Evolutionary conservation across 2,797 vertebrate species (phyloP), one percentile per base, ranked within the genome.

Genomic region (Mormyrus proboscirostris): DNA sequence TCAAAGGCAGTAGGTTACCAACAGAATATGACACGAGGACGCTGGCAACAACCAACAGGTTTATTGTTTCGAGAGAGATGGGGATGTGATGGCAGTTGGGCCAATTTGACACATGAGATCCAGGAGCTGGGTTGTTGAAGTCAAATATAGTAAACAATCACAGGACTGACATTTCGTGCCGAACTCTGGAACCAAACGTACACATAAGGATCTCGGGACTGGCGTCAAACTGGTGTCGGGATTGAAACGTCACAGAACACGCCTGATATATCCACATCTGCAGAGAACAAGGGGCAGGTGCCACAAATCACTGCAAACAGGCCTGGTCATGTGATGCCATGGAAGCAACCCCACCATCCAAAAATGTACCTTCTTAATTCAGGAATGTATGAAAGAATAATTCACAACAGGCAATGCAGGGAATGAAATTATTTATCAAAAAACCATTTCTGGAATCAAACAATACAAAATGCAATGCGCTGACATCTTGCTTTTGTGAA

Each of bases 1-100:
- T 50, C 33, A 82, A 86, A 86, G n/a, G 50, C 84, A 86, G 84
- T 86, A 33, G 84, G 84, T 86, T 33, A 86, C 51, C 84, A 53
- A 38, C 7, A 55, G 84, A 55, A 86, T 53, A 53, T 82, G 76
- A 82, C 76, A 47, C 3, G 41, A 47, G 76, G 41, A 82, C 41
- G 33, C 29, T 82, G 76, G 76, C 38, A 47, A 47, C 73, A n/a
- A 47, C 73, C 73, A 79, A 79, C 73, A 47, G 19, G 73, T 79
- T 44, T 47, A 79, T 79, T 79, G 73, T 79, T 79, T 41, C 2
- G 38, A 41, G 41, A 47, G 38, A 16, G 4, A 76, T 14, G 69
- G 69, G 69, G 14, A 76, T 41, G 4, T 19, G 76, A 47, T 22
- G 41, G 76, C 76, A 82, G 76, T 47, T 82, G 76, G 19, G 16